Percentiles rank a stretch among this genome's conserved stretches.
Conservation (phyloP, 2,797 vertebrate genomes). For the Acomys russatus region DNA sequence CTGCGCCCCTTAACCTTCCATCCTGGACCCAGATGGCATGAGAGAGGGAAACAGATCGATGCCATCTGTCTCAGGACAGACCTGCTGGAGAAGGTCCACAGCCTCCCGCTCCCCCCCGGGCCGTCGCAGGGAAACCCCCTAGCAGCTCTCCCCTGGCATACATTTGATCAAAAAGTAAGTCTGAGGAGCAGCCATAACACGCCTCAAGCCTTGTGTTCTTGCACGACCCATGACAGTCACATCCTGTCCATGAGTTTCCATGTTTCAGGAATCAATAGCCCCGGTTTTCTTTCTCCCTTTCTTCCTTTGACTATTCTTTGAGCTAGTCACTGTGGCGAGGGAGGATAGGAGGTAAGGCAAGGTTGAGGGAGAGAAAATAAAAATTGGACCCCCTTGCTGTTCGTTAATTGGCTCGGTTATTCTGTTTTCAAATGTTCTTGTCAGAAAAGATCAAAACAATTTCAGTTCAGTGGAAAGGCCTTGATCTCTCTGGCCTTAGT, state of each 20-base stretch:
- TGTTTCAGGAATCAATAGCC: conserved; percentile 22
- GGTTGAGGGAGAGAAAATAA: conserved; percentile 16
- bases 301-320: neutral
- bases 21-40: neutral
- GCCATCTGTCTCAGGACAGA: neutral
- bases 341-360: conserved; percentile 11
- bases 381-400: neutral
- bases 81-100: neutral
- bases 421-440: conserved; percentile 63
- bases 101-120: neutral
- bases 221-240: neutral
- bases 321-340: conserved; percentile 1
- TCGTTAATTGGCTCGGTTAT: conserved; percentile 8
- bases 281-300: conserved; percentile 21
- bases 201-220: neutral
- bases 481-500: conserved; percentile 14
- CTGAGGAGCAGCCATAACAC: neutral
- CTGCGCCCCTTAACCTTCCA: neutral
- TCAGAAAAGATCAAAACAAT: conserved; percentile 57
- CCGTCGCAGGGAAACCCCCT: neutral
- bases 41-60: conserved; percentile 1
- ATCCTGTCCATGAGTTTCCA: neutral
- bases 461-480: conserved; percentile 6
- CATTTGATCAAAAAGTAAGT: neutral
- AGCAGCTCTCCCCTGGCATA: neutral